These are phyloP conservation scores for Ceratotherium simum DNA, from an alignment of 2,113 vertebrate species.

Conservation along the genomic window DNA sequence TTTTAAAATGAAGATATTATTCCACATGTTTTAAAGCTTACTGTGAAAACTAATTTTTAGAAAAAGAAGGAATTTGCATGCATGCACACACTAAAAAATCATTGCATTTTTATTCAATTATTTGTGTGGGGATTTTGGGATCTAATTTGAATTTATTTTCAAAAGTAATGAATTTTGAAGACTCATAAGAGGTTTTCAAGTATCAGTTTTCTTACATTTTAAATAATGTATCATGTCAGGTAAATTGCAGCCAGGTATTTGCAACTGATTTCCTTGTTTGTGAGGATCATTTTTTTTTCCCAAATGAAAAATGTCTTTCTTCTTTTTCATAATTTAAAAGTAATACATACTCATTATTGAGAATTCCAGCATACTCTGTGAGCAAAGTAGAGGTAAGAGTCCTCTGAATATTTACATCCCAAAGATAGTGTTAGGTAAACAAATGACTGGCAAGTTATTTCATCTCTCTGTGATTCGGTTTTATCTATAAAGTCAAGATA, in stretches of 20 bases:
- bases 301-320: conserved; percentile 20
- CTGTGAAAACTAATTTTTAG: not conserved
- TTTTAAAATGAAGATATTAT: conserved; percentile 40
- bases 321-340: not conserved
- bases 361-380: not conserved
- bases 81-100: not conserved
- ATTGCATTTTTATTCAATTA: not conserved
- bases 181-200: conserved; percentile 20
- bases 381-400: not conserved
- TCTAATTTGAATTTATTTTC: conserved; percentile 11
- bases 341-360: not conserved
- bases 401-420: not conserved
- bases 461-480: not conserved
- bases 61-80: not conserved
- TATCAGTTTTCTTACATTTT: conserved; percentile 46
- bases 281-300: not conserved
- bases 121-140: not conserved
- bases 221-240: not conserved
- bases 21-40: not conserved
- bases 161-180: conserved; percentile 41
- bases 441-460: not conserved
- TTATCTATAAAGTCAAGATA: not conserved
- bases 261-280: not conserved
- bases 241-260: conserved; percentile 52
- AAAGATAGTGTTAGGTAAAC: not conserved